A percentile compares a stretch with the other conserved stretches of the same genome.
Evolutionary conservation across 2,113 vertebrate genomes (phyloP).

Genomic region (Antigone vipio): DNA sequence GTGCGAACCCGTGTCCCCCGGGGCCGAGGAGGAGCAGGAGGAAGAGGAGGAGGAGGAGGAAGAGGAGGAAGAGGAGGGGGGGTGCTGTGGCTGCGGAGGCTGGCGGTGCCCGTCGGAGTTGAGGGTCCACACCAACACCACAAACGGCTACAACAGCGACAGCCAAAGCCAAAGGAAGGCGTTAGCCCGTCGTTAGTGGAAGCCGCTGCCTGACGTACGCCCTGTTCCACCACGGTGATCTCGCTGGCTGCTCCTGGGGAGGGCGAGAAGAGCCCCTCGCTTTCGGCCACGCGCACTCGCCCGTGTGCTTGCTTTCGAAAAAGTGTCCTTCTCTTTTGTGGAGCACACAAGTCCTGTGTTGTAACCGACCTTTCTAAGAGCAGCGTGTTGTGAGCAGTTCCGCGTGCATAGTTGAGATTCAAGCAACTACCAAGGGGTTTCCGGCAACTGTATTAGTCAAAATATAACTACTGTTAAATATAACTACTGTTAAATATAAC

Average conservation of each 20-base stretch:
- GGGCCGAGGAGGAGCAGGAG: no score
- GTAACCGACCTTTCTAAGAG: no score
- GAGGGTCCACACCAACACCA: not conserved
- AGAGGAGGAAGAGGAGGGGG: no score
- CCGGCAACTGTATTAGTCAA: not conserved
- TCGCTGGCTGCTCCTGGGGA: not conserved
- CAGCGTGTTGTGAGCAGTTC: not conserved
- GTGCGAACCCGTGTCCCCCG: not conserved
- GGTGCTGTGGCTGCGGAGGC: not conserved
- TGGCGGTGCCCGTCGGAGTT: rapidly evolving
- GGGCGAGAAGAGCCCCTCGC: not conserved
- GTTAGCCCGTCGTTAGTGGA: not conserved
- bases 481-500: no score
- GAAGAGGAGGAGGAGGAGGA: no score
- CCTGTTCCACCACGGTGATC: no score
- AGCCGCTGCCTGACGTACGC: rapidly evolving
- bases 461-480: no score
- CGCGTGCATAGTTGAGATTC: rapidly evolving
- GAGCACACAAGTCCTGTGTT: not conserved
- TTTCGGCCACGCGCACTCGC: rapidly evolving
- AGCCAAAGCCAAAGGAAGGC: not conserved
- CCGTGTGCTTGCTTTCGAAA: not conserved
- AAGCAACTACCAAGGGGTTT: not conserved
- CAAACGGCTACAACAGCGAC: not conserved
- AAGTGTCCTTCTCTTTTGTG: not conserved